phyloP scores from a whole-genome alignment of 2,113 vertebrate genomes.

The Lepus europaeus region DNA sequence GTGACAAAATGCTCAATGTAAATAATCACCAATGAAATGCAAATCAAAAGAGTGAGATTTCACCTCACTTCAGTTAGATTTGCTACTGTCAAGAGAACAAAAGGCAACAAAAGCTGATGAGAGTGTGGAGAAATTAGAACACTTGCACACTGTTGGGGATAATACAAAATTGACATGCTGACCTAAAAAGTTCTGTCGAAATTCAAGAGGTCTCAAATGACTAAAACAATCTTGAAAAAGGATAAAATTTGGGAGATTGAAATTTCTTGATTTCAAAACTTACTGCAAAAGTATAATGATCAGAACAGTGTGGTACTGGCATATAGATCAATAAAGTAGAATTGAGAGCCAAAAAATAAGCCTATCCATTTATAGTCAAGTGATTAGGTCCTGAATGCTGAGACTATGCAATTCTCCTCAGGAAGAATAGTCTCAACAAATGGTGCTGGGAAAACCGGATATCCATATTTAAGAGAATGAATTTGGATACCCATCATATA shows the following conservation, averaged over 20 bases:
- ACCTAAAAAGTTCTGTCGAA: background rate
- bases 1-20: background rate
- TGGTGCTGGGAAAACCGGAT: too few relatives aligned
- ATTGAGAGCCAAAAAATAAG: slow-evolving; percentile 1
- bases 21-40: background rate
- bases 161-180: background rate
- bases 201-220: background rate
- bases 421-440: background rate
- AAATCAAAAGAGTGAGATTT: background rate
- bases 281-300: too few relatives aligned
- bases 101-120: background rate
- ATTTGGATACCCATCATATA: background rate
- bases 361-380: background rate
- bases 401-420: background rate
- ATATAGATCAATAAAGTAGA: too few relatives aligned
- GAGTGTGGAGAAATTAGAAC: background rate
- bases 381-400: background rate
- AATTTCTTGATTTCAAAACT: too few relatives aligned
- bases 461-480: background rate
- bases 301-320: too few relatives aligned
- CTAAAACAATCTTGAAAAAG: too few relatives aligned
- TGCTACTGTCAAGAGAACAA: background rate
- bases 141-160: background rate
- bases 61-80: background rate
- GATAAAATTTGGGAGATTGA: too few relatives aligned